A percentile compares a stretch with the other conserved stretches of the same genome.
These are phyloP conservation scores for Myiozetetes cayanensis DNA, from an alignment of 2,113 vertebrate species.

Conservation along the genomic window DNA sequence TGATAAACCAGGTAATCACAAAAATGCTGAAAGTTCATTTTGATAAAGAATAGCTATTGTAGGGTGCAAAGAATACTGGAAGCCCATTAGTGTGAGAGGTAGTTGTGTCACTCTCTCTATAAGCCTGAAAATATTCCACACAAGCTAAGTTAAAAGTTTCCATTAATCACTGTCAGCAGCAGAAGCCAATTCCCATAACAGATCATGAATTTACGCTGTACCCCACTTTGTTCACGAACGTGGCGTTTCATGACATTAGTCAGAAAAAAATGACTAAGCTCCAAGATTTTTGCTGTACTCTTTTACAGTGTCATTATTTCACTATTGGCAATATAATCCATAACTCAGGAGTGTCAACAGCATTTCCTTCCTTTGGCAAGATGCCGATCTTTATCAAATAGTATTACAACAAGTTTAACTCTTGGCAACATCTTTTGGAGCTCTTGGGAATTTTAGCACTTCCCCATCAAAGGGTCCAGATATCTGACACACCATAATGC, in stretches of 20 bases:
- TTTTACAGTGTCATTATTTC: not conserved
- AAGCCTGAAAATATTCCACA: not conserved
- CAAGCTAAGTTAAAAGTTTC: not conserved
- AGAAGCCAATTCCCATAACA: not conserved
- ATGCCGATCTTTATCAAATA: not conserved
- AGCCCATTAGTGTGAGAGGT: not conserved
- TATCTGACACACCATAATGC: constrained; percentile 24
- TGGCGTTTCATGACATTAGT: not conserved
- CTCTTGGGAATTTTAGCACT: constrained; percentile 41
- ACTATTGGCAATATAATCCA: not conserved
- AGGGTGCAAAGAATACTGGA: not conserved
- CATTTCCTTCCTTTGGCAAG: not conserved
- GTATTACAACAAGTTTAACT: not conserved
- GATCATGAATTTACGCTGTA: not conserved
- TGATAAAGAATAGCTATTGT: not conserved
- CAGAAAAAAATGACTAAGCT: not conserved
- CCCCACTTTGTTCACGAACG: not conserved
- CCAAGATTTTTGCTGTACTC: not conserved
- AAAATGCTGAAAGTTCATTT: not conserved
- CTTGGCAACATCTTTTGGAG: constrained; percentile 14
- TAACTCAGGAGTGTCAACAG: not conserved
- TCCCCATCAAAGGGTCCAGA: constrained; percentile 48
- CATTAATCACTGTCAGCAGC: constrained; percentile 21
- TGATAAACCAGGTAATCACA: not conserved
- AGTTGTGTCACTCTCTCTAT: not conserved